Base-by-base conservation (phyloP, 2,888 invertebrate species). In the Ochropleura plecta region DNA sequence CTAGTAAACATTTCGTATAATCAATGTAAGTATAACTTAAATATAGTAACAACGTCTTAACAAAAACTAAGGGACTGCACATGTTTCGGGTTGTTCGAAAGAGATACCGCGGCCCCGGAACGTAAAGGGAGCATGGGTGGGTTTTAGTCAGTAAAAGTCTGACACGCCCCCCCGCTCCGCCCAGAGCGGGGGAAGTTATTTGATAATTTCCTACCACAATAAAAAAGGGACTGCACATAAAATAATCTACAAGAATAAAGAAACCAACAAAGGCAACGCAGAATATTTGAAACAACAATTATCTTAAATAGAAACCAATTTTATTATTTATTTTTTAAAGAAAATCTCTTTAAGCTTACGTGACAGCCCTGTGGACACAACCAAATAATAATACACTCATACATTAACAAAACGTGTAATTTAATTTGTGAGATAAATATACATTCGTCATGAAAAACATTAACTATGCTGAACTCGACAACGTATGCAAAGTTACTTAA, bases 331-430 rank as follows among this genome's bases (percentile, higher is more conserved):
- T 64, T 18, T 51, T 57, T 12, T n/a, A 0, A 18, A 55, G 12
- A 44, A 12, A 51, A 48, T 40, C 30, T 40, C 12, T 51, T 16
- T 40, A 18, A 44, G 57, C 16, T 48, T 9, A 53, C 14, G n/a
- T 20, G 84, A 49, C 72, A 83, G 55, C 86, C 86, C 79, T 87
- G 67, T 0, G 0, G 6, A 40, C 53, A 62, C 20, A 48, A 44
- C 62, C 59, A 64, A 71, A 64, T 78, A 86, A 87, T 88, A 70
- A 81, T 51, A 79, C 69, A 79, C 44, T 60, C 64, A 46, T 57
- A 79, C 64, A 42, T 62, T 70, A 64, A 68, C 73, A 78, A 76
- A 64, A 82, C 70, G 53, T 80, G 70, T 85, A 85, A 88, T 86
- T 78, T 72, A 81, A 86, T 85, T 76, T 76, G 64, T 65, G 53